These are phyloP conservation scores for Sycobia sp. DNA, from an alignment of 1,140 invertebrate genomes.

Conservation along the genomic window DNA sequence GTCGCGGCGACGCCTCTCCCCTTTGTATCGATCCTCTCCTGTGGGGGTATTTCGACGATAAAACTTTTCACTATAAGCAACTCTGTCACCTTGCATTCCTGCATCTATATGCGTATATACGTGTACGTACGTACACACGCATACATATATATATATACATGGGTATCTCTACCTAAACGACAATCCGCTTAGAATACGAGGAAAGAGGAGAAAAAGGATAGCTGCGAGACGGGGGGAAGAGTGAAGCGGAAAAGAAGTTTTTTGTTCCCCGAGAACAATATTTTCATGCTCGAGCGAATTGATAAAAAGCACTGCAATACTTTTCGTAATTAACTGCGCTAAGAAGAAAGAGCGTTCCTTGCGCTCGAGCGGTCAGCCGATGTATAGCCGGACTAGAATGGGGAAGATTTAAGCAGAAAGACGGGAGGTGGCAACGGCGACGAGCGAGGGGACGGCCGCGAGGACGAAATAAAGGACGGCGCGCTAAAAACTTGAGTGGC, in stretches of 20 bases:
- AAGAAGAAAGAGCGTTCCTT: slow-evolving; percentile 34
- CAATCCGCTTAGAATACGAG: slow-evolving; percentile 51
- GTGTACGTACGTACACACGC: no score
- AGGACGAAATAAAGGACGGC: slow-evolving; percentile 15
- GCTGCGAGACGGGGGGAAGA: no score
- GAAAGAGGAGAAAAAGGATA: no score
- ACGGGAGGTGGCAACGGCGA: no score
- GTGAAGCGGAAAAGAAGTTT: no score
- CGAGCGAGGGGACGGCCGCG: no score
- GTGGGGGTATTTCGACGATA: slow-evolving; percentile 32
- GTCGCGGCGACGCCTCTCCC: background rate
- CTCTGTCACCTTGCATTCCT: no score
- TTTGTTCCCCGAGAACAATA: slow-evolving; percentile 44
- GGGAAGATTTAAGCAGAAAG: no score
- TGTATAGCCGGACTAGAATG: no score
- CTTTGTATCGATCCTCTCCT: slow-evolving; percentile 43
- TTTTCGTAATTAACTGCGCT: slow-evolving; percentile 51
- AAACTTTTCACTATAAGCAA: slow-evolving; percentile 39
- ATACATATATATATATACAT: no score
- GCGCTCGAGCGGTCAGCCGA: background rate
- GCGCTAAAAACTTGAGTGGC: slow-evolving; percentile 45
- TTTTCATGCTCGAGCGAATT: slow-evolving; percentile 47
- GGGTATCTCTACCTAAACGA: slow-evolving; percentile 42
- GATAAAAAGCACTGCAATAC: slow-evolving; percentile 53
- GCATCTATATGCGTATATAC: no score